phyloP scores from a whole-genome alignment of 1,140 invertebrate genomes.

The Cydia splendana region DNA sequence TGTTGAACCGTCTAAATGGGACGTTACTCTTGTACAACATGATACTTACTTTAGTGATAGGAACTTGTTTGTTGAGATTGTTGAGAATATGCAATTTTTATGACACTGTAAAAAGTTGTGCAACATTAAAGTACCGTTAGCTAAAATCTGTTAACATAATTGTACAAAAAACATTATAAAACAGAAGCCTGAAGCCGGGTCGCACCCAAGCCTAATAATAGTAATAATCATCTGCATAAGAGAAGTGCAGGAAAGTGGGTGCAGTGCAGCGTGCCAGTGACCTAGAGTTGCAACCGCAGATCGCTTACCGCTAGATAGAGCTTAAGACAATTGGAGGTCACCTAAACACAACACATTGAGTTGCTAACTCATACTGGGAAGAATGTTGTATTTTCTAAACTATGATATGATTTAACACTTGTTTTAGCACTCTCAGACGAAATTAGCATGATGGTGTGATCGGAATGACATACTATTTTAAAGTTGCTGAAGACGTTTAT shows the following conservation, averaged over 20 bases:
- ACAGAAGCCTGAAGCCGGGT: background rate
- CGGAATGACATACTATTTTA: too few species aligned
- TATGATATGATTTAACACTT: too few species aligned
- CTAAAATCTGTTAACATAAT: constrained; percentile 25
- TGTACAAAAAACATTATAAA: constrained; percentile 3
- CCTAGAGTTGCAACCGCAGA: constrained; percentile 50
- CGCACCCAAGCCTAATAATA: constrained; percentile 18
- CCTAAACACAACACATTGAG: background rate
- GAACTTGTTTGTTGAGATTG: background rate
- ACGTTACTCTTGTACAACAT: too few species aligned
- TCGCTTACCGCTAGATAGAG: background rate
- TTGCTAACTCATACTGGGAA: too few species aligned
- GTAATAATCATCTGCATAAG: constrained; percentile 46
- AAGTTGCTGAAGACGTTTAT: too few species aligned
- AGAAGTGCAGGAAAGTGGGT: constrained; percentile 57
- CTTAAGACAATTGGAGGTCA: background rate
- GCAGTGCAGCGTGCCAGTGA: constrained; percentile 56
- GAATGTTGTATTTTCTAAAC: too few species aligned
- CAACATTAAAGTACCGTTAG: background rate
- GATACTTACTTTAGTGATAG: background rate
- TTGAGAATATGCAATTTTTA: background rate
- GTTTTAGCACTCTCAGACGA: too few species aligned
- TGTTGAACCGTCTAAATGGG: too few species aligned
- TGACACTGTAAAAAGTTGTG: background rate
- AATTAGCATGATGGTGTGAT: too few species aligned